Base-by-base conservation (phyloP, 2,113 vertebrate genomes). In the Ranitomeya imitator region DNA sequence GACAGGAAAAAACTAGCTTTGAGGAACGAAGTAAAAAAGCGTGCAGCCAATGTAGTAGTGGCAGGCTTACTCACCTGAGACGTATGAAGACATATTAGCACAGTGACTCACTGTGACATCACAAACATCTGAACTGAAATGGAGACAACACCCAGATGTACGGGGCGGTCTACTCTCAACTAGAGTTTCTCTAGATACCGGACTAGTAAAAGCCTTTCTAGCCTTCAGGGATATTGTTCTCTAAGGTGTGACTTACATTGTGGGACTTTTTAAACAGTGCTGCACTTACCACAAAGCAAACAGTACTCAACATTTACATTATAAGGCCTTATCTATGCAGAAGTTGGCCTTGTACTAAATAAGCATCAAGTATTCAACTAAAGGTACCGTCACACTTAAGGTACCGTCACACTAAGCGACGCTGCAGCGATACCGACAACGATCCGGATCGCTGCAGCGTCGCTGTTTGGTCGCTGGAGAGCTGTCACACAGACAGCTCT, bases 61-160 rank as follows among this genome's bases (percentile, higher is more conserved):
- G 16, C 14, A 51, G 37, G 45, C 37, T 76, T 52, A 76, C 37
- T 76, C 79, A 81, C 59, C 55, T 81, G 23, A 59, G 11, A 31
- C 60, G 55, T 61, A 31, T 65, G 37, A 67, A 54, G 11, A 67
- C 61, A 67, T 69, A 45, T 83, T 52, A 12, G 63, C 37, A 23
- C 9, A 67, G 54, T 83, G 37, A 69, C 37, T 83, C 81, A 83
- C 18, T 51, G 31, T 65, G 60, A 82, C 57, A 19, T 63, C 26
- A 82, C 60, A 52, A 37, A 63, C 52, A 26, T 37, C 59, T 60
- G 59, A 78, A 57, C 6, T 84, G 60, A 69, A 84, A 76, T 31
- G 45, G 18, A 19, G 61, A 45, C 77, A 21, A 86, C 85, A 69
- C 76, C 77, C 85, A 52, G 3, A 31, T 31, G 26, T 31, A 31